phyloP scores from a whole-genome alignment of 2,797 vertebrate genomes.

The Tokudaia muenninki region DNA sequence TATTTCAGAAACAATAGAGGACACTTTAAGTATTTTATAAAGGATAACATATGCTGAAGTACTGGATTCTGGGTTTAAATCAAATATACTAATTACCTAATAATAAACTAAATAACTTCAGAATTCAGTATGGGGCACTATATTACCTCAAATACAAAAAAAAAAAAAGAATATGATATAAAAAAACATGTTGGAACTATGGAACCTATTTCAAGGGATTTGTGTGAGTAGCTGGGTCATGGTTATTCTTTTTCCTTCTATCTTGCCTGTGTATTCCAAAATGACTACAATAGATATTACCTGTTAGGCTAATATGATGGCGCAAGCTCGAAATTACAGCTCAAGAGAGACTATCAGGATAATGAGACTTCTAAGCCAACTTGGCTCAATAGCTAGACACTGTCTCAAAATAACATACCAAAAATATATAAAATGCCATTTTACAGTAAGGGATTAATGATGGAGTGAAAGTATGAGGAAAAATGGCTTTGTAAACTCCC shows the following conservation, averaged over 20 bases:
- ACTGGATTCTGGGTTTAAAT: conserved; percentile 8
- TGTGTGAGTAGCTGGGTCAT: not conserved
- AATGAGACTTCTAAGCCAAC: not conserved
- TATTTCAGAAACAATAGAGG: not conserved
- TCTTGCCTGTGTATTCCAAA: not conserved
- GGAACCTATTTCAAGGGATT: not conserved
- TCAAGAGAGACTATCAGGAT: not conserved
- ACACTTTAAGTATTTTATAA: not conserved
- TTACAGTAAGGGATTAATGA: not conserved
- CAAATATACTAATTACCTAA: not conserved
- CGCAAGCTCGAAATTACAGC: not conserved
- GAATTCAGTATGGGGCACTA: not conserved
- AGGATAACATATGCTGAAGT: not conserved
- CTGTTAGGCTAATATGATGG: not conserved
- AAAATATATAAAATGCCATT: not conserved
- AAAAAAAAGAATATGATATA: not conserved
- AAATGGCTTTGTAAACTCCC: not conserved
- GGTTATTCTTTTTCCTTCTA: not conserved
- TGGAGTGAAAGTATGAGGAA: not conserved
- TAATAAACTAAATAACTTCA: not conserved
- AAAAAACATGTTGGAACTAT: not conserved
- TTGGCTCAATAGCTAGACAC: not conserved
- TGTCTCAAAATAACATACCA: not conserved
- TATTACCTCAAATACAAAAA: not conserved
- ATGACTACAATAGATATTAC: not conserved